These are phyloP conservation scores for Oryzias sinensis DNA, from an alignment of 2,797 vertebrate genomes.

Conservation along the genomic window DNA sequence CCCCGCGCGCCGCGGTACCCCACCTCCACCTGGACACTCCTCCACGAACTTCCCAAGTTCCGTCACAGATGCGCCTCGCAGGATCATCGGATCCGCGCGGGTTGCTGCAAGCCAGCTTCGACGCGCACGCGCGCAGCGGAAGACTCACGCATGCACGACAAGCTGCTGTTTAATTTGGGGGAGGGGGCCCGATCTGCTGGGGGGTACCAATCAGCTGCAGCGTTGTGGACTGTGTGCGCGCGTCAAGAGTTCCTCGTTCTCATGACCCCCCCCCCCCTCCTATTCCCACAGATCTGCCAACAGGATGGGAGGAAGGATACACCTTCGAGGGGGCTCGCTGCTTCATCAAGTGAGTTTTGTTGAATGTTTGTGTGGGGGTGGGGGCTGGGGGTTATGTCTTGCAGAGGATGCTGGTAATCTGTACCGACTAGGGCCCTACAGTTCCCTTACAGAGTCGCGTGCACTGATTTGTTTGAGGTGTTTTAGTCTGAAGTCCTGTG, in stretches of 20 bases:
- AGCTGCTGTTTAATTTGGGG: too few relatives aligned
- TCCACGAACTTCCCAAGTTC: slow-evolving; percentile 74
- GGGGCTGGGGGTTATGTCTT: too few relatives aligned
- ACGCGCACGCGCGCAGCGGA: too few relatives aligned
- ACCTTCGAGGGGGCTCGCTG: slow-evolving; percentile 97
- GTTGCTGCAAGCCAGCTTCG: too few relatives aligned
- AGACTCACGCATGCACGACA: too few relatives aligned
- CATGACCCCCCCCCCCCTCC: background rate
- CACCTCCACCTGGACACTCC: slow-evolving; percentile 60
- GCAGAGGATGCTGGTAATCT: too few relatives aligned
- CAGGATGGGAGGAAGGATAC: slow-evolving; percentile 98
- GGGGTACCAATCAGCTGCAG: background rate
- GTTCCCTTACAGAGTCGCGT: too few relatives aligned
- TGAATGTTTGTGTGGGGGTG: background rate
- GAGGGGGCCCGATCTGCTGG: too few relatives aligned
- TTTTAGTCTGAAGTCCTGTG: too few relatives aligned
- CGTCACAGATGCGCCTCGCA: slow-evolving; percentile 63
- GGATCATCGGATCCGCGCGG: too few relatives aligned
- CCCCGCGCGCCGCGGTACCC: background rate
- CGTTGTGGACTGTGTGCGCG: background rate
- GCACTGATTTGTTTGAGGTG: too few relatives aligned
- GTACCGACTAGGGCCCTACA: too few relatives aligned
- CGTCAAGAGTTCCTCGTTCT: background rate
- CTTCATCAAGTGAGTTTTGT: slow-evolving; percentile 93
- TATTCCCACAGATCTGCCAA: slow-evolving; percentile 86